Evolutionary conservation across 2,797 vertebrate species (phyloP).

Genomic region (Schizopygopsis malacanthus): DNA sequence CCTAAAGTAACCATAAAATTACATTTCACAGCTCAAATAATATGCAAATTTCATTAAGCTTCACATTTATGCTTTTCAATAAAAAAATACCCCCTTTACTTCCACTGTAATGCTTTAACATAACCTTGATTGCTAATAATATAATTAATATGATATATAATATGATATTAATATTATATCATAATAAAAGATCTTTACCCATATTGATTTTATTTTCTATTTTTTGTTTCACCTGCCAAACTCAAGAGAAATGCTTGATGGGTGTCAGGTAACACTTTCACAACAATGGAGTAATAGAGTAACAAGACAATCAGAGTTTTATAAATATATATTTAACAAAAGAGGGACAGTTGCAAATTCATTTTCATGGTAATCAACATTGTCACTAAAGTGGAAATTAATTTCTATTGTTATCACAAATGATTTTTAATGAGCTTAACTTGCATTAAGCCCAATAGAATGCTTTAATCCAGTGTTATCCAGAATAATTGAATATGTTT

Average conservation of each 20-base stretch:
- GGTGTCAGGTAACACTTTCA: constrained; percentile 80
- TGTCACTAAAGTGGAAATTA: not conserved
- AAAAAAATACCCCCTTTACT: too few species aligned
- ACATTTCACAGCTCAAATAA: not conserved
- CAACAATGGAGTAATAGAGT: constrained; percentile 92
- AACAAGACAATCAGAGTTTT: constrained; percentile 94
- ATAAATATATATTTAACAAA: too few species aligned
- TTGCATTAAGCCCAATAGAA: not conserved
- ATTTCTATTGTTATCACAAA: not conserved
- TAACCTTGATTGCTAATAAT: too few species aligned
- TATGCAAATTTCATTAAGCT: not conserved
- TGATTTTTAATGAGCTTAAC: not conserved
- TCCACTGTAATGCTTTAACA: too few species aligned
- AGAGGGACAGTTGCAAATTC: too few species aligned
- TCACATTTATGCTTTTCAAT: not conserved
- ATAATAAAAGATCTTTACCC: too few species aligned
- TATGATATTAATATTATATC: too few species aligned
- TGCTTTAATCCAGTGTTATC: not conserved
- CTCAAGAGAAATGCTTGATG: too few species aligned
- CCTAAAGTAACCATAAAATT: not conserved
- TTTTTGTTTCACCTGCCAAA: too few species aligned
- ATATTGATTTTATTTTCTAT: too few species aligned
- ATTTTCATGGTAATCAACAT: too few species aligned
- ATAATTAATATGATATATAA: too few species aligned
- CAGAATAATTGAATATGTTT: not conserved